Conservation (phyloP, 2,113 vertebrate genomes). For the Gymnorhina tibicen region DNA sequence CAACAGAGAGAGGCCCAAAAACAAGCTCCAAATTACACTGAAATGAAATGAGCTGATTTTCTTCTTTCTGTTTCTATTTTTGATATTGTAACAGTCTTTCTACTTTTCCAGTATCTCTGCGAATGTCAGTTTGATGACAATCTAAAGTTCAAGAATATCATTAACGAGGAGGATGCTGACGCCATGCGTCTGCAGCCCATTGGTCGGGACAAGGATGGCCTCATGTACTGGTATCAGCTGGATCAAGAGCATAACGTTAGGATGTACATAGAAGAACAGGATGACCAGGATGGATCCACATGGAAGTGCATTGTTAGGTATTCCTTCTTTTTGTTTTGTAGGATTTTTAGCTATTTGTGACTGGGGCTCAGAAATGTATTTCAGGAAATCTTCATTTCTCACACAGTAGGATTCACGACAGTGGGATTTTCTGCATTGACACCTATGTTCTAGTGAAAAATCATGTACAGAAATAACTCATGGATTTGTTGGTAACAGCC, state of each 20-base stretch:
- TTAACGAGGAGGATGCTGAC: constrained; percentile 95
- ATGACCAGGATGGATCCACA: constrained; percentile 91
- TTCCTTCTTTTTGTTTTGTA: not conserved
- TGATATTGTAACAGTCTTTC: not conserved
- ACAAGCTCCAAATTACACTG: not conserved
- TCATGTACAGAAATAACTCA: not conserved
- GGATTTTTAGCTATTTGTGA: not conserved
- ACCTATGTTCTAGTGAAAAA: not conserved
- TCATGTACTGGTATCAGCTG: constrained; percentile 96
- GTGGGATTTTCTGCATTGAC: not conserved
- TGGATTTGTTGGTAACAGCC: not conserved
- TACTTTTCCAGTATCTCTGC: constrained; percentile 85
- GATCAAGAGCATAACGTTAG: constrained; percentile 96
- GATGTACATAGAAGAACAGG: constrained; percentile 96
- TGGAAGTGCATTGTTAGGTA: constrained; percentile 98
- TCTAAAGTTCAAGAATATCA: constrained; percentile 92
- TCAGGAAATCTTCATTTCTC: not conserved
- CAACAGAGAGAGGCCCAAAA: not conserved
- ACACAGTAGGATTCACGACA: not conserved
- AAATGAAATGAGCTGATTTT: not conserved
- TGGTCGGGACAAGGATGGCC: constrained; percentile 88
- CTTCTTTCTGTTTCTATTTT: not conserved
- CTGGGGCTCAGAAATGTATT: not conserved
- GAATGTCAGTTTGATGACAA: constrained; percentile 99
- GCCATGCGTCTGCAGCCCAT: constrained; percentile 94